Percentiles rank a stretch among this genome's conserved stretches.
Evolutionary conservation across 2,797 vertebrate species (phyloP).

Genomic region (Pipistrellus pipistrellus): DNA sequence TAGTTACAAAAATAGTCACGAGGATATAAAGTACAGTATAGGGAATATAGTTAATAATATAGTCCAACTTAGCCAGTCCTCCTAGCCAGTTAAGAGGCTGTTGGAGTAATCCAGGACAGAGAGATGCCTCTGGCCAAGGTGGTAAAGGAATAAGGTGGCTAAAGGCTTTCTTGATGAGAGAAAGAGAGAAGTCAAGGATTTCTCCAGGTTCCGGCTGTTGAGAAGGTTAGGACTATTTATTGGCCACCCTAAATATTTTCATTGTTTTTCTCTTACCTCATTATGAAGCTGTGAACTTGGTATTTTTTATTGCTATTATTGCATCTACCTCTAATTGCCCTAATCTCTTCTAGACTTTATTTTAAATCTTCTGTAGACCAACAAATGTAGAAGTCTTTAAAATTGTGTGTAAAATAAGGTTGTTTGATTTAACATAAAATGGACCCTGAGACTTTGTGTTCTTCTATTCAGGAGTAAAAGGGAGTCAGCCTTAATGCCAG

Average conservation of each 20-base stretch:
- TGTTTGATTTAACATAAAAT: neutral
- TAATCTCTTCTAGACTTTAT: neutral
- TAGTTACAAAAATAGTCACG: neutral
- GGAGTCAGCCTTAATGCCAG: neutral
- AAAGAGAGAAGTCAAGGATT: neutral
- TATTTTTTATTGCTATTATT: conserved; percentile 7
- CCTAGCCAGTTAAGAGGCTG: neutral
- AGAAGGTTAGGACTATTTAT: neutral
- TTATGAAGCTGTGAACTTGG: neutral
- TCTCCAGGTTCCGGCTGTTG: neutral
- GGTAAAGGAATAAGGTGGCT: neutral
- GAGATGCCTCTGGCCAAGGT: neutral
- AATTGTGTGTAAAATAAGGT: neutral
- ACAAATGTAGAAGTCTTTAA: neutral
- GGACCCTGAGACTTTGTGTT: neutral
- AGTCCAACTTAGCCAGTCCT: neutral
- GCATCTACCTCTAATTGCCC: neutral
- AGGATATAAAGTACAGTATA: neutral
- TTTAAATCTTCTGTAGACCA: conserved; percentile 37
- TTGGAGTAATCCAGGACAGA: neutral
- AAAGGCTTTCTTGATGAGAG: neutral
- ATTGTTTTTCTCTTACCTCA: neutral
- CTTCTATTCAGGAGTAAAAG: neutral
- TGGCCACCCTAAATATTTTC: neutral
- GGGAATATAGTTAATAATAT: neutral